phyloP scores from a whole-genome alignment of 2,113 vertebrate genomes.

The Dryoscopus gambensis region DNA sequence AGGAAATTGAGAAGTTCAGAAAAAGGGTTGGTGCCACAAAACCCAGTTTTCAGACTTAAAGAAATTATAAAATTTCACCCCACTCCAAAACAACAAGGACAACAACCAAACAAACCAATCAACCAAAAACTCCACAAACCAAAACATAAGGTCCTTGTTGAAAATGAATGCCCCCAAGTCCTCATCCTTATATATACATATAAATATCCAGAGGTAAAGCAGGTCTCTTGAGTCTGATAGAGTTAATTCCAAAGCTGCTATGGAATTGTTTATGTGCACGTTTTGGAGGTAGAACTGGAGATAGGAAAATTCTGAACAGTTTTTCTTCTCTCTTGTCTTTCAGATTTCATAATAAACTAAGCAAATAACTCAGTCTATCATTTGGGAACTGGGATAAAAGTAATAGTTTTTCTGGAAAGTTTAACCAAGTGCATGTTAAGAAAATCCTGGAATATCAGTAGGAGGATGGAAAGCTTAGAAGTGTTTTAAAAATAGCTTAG shows the following conservation, averaged over 20 bases:
- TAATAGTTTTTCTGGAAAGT: not conserved
- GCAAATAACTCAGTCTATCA: not conserved
- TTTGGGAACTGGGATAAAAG: not conserved
- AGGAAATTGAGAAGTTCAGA: not conserved
- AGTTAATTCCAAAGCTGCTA: not conserved
- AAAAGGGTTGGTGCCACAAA: not conserved
- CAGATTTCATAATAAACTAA: not conserved
- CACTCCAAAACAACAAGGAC: not conserved
- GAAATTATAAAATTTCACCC: not conserved
- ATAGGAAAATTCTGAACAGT: not conserved
- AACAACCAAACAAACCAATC: not conserved
- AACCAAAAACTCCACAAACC: rapidly evolving
- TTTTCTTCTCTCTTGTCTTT: not conserved
- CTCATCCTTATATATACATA: rapidly evolving
- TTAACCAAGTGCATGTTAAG: not conserved
- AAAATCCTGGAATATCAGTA: not conserved
- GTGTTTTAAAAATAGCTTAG: not conserved
- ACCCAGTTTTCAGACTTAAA: not conserved
- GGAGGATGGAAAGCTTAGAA: not conserved
- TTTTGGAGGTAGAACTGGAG: not conserved
- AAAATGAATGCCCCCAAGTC: too few relatives aligned
- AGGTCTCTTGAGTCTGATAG: not conserved
- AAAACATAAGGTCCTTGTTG: too few relatives aligned
- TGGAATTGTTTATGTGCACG: not conserved
- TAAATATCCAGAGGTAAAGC: not conserved